Evolutionary conservation across 2,888 invertebrate species (phyloP).

Genomic region (Cyrtodaria siliqua): DNA sequence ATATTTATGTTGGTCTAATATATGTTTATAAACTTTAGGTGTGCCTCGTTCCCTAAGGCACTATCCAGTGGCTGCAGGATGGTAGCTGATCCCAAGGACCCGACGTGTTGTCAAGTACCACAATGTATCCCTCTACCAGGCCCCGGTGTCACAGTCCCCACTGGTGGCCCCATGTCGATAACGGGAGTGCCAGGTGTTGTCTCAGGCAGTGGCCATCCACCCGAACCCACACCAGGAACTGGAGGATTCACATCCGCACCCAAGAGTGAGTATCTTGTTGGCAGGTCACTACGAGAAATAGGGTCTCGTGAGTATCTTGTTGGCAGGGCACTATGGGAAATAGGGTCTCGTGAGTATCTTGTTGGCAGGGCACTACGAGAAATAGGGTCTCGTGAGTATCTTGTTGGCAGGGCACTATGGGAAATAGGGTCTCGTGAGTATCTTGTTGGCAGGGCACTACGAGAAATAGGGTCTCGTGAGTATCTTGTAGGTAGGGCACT

Average conservation of each 20-base stretch:
- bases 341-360: too few species aligned
- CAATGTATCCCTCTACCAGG: conserved; percentile 69
- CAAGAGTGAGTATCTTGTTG: conserved; percentile 69
- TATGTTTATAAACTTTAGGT: conserved; percentile 48
- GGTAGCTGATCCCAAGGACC: conserved; percentile 73
- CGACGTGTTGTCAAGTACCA: conserved; percentile 72
- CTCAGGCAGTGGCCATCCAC: conserved; percentile 68
- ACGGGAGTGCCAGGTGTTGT: conserved; percentile 72
- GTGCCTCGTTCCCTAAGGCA: conserved; percentile 58
- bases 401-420: too few species aligned
- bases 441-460: too few species aligned
- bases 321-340: too few species aligned
- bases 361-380: too few species aligned
- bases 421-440: too few species aligned
- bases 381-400: too few species aligned
- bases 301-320: too few species aligned
- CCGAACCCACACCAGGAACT: conserved; percentile 61
- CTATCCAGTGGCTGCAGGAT: conserved; percentile 63
- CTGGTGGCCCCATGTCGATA: conserved; percentile 56
- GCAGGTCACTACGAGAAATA: too few species aligned
- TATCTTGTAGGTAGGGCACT: too few species aligned
- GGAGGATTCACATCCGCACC: conserved; percentile 64
- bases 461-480: too few species aligned
- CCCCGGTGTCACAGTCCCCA: conserved; percentile 59
- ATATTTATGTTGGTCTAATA: too few species aligned